phyloP scores from a whole-genome alignment of 2,797 vertebrate species.

The Enteromius radiatus region DNA sequence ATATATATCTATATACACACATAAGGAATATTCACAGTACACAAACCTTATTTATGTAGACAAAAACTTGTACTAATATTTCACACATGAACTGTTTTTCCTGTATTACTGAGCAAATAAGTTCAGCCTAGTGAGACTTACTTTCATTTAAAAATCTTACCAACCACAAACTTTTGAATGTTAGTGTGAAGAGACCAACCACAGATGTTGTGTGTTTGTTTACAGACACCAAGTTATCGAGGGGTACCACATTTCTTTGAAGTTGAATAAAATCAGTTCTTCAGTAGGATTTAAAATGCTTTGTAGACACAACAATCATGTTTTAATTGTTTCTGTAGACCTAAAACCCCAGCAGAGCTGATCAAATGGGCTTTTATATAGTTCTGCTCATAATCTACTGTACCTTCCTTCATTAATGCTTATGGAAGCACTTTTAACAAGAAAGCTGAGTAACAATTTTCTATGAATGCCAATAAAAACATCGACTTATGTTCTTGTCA shows the following conservation, averaged over 20 bases:
- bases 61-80: neutral
- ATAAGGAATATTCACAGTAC: too few relatives aligned
- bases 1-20: too few relatives aligned
- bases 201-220: neutral
- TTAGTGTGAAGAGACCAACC: neutral
- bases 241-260: neutral
- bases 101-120: neutral
- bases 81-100: neutral
- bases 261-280: neutral
- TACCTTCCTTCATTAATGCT: neutral
- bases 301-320: neutral
- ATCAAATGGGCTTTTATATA: neutral
- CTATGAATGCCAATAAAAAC: neutral
- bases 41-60: too few relatives aligned
- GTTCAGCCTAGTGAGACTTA: neutral
- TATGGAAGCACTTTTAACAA: neutral
- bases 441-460: neutral
- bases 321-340: neutral
- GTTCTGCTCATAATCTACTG: neutral
- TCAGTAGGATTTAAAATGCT: neutral
- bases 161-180: neutral
- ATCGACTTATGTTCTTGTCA: constrained; percentile 1
- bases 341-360: neutral
- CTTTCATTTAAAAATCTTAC: neutral
- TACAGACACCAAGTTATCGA: neutral